Conservation (phyloP, 2,797 vertebrate genomes). For the Sebastes nivosus region DNA sequence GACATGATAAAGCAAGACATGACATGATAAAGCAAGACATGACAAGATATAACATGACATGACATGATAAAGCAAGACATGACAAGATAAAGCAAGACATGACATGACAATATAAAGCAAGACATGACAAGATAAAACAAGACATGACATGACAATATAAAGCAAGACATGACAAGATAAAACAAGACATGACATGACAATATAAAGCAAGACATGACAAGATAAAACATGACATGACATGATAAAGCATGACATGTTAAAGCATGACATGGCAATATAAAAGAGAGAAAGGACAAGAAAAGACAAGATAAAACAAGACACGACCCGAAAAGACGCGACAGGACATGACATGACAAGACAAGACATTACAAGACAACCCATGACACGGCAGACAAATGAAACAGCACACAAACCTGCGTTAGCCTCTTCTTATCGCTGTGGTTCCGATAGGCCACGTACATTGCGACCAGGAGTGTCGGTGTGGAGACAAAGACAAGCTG, state of each 20-base stretch:
- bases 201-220: neutral
- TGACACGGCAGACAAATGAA: neutral
- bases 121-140: neutral
- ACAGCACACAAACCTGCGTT: conserved; percentile 43
- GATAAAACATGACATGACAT: neutral
- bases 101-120: no score
- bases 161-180: no score
- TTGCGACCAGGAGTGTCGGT: conserved; percentile 76
- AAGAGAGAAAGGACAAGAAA: neutral
- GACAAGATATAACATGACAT: neutral
- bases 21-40: no score
- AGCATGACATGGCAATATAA: neutral
- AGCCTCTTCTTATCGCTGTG: conserved; percentile 66
- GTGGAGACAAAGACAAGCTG: conserved; percentile 82
- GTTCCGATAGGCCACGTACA: conserved; percentile 77
- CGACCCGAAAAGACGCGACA: neutral
- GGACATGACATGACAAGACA: neutral
- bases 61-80: neutral
- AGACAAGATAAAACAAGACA: no score
- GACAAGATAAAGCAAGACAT: neutral
- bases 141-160: no score
- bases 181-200: neutral
- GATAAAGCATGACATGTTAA: neutral
- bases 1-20: neutral
- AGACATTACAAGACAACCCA: neutral